A percentile compares a stretch with the other conserved stretches of the same genome.
Conservation (phyloP, 2,113 vertebrate genomes). For the Mohoua ochrocephala region DNA sequence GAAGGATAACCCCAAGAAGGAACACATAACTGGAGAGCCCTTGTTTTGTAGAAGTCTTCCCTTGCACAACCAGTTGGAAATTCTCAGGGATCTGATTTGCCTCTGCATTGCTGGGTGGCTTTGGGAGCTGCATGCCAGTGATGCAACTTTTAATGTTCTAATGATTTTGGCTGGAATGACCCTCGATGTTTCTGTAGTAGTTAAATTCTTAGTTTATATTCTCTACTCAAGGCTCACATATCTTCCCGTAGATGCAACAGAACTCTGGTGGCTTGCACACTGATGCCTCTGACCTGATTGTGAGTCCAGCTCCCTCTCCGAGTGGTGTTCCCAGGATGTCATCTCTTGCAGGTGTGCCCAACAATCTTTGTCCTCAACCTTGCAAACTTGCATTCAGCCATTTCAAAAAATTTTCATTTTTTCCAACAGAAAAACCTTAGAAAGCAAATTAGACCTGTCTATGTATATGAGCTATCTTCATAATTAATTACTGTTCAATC, state of each 20-base stretch:
- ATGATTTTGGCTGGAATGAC: neutral
- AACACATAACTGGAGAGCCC: neutral
- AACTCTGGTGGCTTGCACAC: neutral
- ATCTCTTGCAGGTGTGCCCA: neutral
- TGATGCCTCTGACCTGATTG: neutral
- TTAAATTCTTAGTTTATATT: neutral
- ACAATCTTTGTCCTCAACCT: neutral
- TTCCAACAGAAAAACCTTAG: neutral
- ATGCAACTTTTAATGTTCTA: neutral
- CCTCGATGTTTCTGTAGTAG: neutral
- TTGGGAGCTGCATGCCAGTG: neutral
- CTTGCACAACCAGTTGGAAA: neutral
- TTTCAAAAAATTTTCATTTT: neutral
- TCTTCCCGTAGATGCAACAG: neutral
- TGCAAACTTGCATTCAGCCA: neutral
- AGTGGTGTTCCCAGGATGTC: neutral
- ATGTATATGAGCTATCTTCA: neutral
- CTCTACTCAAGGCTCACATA: neutral
- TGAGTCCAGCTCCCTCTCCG: rapidly evolving
- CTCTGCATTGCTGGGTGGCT: neutral
- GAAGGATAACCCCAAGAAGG: neutral
- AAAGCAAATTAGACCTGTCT: neutral
- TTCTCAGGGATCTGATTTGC: neutral
- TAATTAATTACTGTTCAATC: neutral
- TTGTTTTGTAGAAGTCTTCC: neutral